Evolutionary conservation across 2,113 vertebrate species (phyloP).

Genomic region (Eolophus roseicapilla): DNA sequence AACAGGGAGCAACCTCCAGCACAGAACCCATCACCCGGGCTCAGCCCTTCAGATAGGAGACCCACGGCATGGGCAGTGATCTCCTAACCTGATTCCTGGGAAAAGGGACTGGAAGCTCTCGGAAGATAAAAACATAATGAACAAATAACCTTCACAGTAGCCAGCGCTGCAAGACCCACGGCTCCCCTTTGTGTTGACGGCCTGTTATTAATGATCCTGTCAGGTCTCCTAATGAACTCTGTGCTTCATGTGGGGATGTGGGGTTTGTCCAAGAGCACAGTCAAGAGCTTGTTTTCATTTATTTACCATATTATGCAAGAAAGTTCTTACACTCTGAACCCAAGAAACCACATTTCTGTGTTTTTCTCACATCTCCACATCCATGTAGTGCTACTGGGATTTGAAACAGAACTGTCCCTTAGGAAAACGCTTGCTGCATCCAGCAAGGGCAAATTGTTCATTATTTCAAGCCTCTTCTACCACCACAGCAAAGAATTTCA

Average conservation of each 20-base stretch:
- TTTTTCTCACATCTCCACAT: background rate
- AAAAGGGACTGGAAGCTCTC: background rate
- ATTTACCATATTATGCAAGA: background rate
- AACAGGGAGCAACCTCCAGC: background rate
- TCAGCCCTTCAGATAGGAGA: background rate
- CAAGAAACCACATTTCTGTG: background rate
- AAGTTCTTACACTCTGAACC: background rate
- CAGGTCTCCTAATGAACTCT: background rate
- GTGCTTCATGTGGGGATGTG: background rate
- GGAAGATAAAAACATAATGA: conserved; percentile 17
- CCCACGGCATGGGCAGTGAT: background rate
- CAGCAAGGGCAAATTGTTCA: background rate
- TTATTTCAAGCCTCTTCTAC: conserved; percentile 19
- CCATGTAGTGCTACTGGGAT: background rate
- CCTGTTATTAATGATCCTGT: conserved; percentile 16
- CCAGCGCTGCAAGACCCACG: background rate
- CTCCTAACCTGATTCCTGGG: background rate
- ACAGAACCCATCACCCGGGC: background rate
- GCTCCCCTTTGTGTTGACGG: background rate
- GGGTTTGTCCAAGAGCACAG: background rate
- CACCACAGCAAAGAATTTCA: background rate
- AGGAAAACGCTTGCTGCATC: background rate
- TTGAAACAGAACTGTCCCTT: conserved; percentile 6
- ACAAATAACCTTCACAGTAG: conserved; percentile 20
- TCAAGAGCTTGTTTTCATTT: background rate